These are phyloP conservation scores for Callipepla squamata DNA, from an alignment of 2,113 vertebrate species.

Conservation along the genomic window DNA sequence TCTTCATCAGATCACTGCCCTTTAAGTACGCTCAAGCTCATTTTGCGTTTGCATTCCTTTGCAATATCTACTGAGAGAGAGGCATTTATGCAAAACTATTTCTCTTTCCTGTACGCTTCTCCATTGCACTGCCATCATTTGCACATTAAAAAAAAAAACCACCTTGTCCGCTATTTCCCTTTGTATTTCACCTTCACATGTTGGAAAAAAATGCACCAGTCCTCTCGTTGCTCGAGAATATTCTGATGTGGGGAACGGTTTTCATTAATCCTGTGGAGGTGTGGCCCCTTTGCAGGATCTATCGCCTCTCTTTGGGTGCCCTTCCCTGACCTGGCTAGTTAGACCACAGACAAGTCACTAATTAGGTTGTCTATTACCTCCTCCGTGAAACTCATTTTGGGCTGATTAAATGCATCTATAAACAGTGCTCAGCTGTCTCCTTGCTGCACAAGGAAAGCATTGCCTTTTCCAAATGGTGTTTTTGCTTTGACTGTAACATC, in stretches of 20 bases:
- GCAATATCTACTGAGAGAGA: background rate
- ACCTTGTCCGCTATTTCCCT: background rate
- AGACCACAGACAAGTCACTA: background rate
- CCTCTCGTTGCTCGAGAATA: background rate
- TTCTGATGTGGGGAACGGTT: background rate
- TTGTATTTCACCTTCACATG: conserved; percentile 15
- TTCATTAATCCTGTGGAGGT: background rate
- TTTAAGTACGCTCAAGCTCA: conserved; percentile 24
- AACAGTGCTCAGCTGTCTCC: background rate
- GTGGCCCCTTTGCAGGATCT: background rate
- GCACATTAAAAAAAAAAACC: background rate
- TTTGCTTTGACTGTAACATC: background rate
- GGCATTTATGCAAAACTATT: background rate
- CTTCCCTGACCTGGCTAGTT: background rate
- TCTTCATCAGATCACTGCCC: conserved; percentile 29
- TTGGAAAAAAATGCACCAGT: background rate
- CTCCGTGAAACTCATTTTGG: background rate
- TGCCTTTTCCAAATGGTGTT: background rate
- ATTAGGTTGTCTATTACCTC: background rate
- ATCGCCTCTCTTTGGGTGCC: background rate
- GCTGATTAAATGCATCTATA: background rate
- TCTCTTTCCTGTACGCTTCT: background rate
- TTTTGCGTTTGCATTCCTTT: background rate
- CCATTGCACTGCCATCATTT: background rate
- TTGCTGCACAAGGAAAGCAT: background rate